phyloP scores from a whole-genome alignment of 2,113 vertebrate genomes.

The Cyprinodon brontotheroides region DNA sequence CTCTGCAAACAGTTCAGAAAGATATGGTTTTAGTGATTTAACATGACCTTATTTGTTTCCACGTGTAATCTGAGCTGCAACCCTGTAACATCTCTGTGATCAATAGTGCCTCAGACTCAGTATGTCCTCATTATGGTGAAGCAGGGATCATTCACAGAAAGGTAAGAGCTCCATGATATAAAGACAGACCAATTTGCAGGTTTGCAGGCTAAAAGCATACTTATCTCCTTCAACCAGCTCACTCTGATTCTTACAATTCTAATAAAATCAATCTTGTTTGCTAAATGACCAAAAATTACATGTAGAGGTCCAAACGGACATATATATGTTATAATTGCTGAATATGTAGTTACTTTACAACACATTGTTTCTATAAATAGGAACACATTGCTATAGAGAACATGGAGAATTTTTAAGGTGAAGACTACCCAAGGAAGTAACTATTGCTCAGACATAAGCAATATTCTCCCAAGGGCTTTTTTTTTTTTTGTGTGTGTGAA shows the following conservation, averaged over 20 bases:
- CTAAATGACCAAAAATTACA: constrained; percentile 22
- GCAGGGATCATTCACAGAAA: constrained; percentile 13
- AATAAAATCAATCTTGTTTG: constrained; percentile 13
- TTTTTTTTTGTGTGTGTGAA: no score
- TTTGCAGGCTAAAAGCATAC: constrained; percentile 5
- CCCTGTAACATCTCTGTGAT: background rate
- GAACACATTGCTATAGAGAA: constrained; percentile 20
- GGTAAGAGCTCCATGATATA: constrained; percentile 5
- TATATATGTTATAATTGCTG: constrained; percentile 12
- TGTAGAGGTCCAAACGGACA: background rate
- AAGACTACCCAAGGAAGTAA: constrained; percentile 30
- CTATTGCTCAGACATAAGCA: constrained; percentile 34
- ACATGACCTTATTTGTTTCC: constrained; percentile 4
- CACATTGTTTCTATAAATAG: constrained; percentile 16
- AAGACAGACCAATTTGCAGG: constrained; percentile 21
- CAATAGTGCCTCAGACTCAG: background rate
- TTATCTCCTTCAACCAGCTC: constrained; percentile 12
- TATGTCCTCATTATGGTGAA: constrained; percentile 20
- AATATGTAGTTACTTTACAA: background rate
- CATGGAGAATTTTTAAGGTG: constrained; percentile 13
- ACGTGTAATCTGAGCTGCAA: background rate
- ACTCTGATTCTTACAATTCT: constrained; percentile 1
- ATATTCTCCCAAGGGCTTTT: no score
- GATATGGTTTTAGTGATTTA: background rate
- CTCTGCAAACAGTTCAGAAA: background rate